phyloP scores from a whole-genome alignment of 2,888 invertebrate species.

The Eristalinus sepulchralis region DNA sequence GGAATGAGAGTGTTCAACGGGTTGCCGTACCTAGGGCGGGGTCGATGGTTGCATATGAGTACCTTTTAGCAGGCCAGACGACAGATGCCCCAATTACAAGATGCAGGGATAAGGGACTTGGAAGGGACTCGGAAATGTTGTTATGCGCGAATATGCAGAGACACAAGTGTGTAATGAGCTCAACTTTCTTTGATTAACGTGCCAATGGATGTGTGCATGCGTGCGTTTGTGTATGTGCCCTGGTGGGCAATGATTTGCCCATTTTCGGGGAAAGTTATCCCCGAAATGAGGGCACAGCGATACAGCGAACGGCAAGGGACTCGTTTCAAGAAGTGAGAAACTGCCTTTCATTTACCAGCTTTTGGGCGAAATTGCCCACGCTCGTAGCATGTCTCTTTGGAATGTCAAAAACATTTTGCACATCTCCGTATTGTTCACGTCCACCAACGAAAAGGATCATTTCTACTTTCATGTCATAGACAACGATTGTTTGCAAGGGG shows the following conservation, averaged over 20 bases:
- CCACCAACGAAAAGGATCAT: not conserved
- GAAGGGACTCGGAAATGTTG: not conserved
- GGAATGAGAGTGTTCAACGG: slow-evolving; percentile 39
- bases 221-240: not conserved
- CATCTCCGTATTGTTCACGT: not conserved
- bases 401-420: not conserved
- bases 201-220: not conserved
- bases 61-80: slow-evolving; percentile 10
- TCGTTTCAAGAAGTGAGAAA: not conserved
- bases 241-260: not conserved
- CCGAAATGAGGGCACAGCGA: not conserved
- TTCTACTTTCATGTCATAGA: not conserved
- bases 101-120: slow-evolving; percentile 18
- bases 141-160: slow-evolving; percentile 36
- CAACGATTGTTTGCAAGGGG: not conserved
- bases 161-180: slow-evolving; percentile 40
- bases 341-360: not conserved
- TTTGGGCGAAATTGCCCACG: not conserved
- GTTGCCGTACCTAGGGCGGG: slow-evolving; percentile 16
- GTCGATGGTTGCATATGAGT: slow-evolving; percentile 3
- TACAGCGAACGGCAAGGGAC: not conserved
- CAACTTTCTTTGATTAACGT: slow-evolving; percentile 41
- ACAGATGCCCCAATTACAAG: slow-evolving; percentile 44
- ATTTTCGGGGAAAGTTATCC: not conserved
- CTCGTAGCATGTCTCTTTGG: not conserved